Percentiles rank a stretch among this genome's conserved stretches.
phyloP scores from a whole-genome alignment of 2,113 vertebrate species.

The Gobius niger region DNA sequence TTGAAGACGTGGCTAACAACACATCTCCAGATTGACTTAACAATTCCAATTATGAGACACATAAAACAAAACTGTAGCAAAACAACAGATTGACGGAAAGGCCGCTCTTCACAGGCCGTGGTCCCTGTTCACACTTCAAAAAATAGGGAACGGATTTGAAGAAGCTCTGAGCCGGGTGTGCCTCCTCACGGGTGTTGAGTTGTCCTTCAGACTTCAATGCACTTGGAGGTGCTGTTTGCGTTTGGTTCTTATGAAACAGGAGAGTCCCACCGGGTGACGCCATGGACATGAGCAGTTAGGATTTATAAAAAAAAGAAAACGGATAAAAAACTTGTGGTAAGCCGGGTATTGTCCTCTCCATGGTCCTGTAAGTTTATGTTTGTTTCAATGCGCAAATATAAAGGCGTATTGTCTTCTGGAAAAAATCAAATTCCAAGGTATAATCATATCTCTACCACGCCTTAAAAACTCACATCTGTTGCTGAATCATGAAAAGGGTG shows the following conservation, averaged over 20 bases:
- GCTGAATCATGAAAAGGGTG: background rate
- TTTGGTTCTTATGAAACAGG: slow-evolving; percentile 45
- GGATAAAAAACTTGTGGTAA: no score
- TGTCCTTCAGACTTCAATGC: slow-evolving; percentile 63
- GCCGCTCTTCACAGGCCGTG: slow-evolving; percentile 16
- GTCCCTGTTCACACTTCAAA: slow-evolving; percentile 60
- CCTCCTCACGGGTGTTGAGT: slow-evolving; percentile 48
- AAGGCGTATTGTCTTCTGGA: no score
- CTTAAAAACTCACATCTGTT: slow-evolving; percentile 1
- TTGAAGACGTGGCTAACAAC: background rate
- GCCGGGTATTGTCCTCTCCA: no score
- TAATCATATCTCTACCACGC: background rate
- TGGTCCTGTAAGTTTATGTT: no score
- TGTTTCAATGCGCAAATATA: no score
- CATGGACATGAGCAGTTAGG: slow-evolving; percentile 21
- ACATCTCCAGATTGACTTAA: slow-evolving; percentile 25
- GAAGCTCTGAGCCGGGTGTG: slow-evolving; percentile 44
- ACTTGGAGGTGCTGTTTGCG: slow-evolving; percentile 39
- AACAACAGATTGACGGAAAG: slow-evolving; percentile 42
- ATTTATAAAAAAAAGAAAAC: no score
- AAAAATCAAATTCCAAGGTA: background rate
- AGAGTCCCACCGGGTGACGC: slow-evolving; percentile 16
- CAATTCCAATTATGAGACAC: slow-evolving; percentile 43
- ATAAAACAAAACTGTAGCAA: slow-evolving; percentile 36
- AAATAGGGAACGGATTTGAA: slow-evolving; percentile 50